Evolutionary conservation across 1,140 invertebrate species (phyloP).

Genomic region (fruit fly (Drosophila melanogaster)): Release_6_plus_ISO1_MT NT_033779.5:4780001-4780500

Average conservation of each 20-base stretch:
- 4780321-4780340: too few relatives aligned
- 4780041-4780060: constrained; percentile 23
- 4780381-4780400: constrained; percentile 6
- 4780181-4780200: not conserved
- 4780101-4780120: constrained; percentile 29
- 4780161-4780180: constrained; percentile 32
- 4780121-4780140: constrained; percentile 11
- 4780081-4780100: constrained; percentile 42
- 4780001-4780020: constrained; percentile 59
- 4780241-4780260: not conserved
- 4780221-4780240: not conserved
- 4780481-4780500: constrained; percentile 41
- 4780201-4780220: not conserved
- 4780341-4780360: too few relatives aligned
- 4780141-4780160: constrained; percentile 4
- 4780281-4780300: too few relatives aligned
- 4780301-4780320: too few relatives aligned
- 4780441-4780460: constrained; percentile 76
- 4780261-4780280: not conserved
- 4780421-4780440: constrained; percentile 47
- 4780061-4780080: constrained; percentile 65
- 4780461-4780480: constrained; percentile 50
- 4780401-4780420: constrained; percentile 40
- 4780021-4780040: constrained; percentile 61
- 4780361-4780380: too few relatives aligned